Base-by-base conservation (phyloP, 2,797 vertebrate genomes). In the Sebastes kiyomatsui region DNA sequence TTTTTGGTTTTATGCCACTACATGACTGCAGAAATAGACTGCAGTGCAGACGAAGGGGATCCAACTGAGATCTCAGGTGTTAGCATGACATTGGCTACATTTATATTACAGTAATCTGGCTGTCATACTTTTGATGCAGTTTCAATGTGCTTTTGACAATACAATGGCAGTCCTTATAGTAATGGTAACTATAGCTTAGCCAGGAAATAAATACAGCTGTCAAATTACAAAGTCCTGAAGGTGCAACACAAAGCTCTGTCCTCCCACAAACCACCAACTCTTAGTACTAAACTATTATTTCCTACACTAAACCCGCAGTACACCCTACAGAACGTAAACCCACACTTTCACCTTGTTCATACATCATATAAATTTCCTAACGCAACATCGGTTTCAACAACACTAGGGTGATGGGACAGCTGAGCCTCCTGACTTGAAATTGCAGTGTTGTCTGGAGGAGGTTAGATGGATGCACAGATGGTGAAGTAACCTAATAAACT, bases 381-480 rank as follows among this genome's bases (percentile, higher is more conserved):
- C 4, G 3, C 49, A 75, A 1, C 33, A 62, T 52, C 52, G 18
- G 6, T 61, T 59, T 66, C 22, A 61, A 42, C n/a, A 71, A 22
- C 71, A 25, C 33, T 12, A 25, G 56, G 7, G 46, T 46, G 22
- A 38, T 49, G 25, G 12, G 71, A 30, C 55, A 77, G 71, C 14
- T 75, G 14, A 73, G 64, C 72, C 16, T 30, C 20, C 62, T 66
- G 27, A 58, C 42, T 78, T 69, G 12, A 72, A 68, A 77, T 28
- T 52, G 23, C 49, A 22, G 14, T 58, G 25, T 20, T 6, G 32
- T 46, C 60, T 49, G 22, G 12, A 55, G 22, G 16, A 55, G 67
- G 49, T 79, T 69, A 38, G 49, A 65, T 22, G 33, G 58, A 30
- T 78, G 35, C 69, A 64, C 75, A 69, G 64, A 69, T 77, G 28